Conservation (phyloP, 2,113 vertebrate species). For the Chunga burmeisteri region DNA sequence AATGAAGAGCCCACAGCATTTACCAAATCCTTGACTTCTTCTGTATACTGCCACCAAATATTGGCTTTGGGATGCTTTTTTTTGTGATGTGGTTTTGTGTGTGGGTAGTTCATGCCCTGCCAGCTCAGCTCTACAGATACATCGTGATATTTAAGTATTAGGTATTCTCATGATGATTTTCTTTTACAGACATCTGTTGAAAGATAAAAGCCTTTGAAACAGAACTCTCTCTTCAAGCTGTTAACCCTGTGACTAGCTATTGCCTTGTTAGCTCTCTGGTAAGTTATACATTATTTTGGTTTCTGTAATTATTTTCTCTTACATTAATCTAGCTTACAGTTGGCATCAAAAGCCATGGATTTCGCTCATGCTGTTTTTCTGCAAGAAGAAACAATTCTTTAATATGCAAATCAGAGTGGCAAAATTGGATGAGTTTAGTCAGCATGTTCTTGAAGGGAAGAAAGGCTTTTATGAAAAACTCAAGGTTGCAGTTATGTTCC, state of each 20-base stretch:
- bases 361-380: constrained; percentile 14
- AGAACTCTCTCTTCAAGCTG: not conserved
- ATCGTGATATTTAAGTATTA: not conserved
- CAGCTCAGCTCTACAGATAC: not conserved
- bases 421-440: constrained; percentile 15
- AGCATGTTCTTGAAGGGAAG: constrained; percentile 15
- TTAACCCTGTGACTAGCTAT: not conserved
- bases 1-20: not conserved
- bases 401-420: constrained; percentile 33
- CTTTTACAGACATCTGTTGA: not conserved
- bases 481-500: not conserved
- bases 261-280: not conserved
- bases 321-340: not conserved
- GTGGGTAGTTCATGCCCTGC: not conserved
- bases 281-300: not conserved
- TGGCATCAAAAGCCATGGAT: constrained; percentile 16
- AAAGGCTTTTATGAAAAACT: constrained; percentile 28
- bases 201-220: constrained; percentile 9
- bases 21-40: not conserved
- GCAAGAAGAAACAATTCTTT: constrained; percentile 45
- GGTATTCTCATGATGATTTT: not conserved
- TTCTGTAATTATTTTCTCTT: constrained; percentile 15
- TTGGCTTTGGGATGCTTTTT: not conserved
- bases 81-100: not conserved
- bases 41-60: not conserved